Conservation (phyloP, 1,140 invertebrate species). For the Drosophila takahashii region DNA sequence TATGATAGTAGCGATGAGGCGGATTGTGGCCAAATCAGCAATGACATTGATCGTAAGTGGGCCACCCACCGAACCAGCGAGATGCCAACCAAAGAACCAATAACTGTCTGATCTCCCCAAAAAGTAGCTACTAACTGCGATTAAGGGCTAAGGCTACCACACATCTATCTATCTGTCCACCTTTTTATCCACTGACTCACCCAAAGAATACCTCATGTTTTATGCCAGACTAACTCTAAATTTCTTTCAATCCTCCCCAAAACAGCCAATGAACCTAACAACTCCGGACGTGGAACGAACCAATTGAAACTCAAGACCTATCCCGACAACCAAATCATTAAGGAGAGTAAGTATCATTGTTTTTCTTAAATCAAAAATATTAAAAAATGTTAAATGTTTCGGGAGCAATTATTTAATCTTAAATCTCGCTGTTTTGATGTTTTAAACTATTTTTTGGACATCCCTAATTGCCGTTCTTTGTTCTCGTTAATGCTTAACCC, state of each 20-base stretch:
- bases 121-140: conserved; percentile 3
- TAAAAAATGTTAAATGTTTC: conserved; percentile 7
- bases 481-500: conserved; percentile 75
- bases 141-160: conserved; percentile 14
- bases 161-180: conserved; percentile 2
- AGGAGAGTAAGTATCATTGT: conserved; percentile 90
- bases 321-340: conserved; percentile 90
- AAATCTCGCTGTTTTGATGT: background rate
- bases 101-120: conserved; percentile 1
- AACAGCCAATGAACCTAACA: conserved; percentile 21
- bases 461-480: conserved; percentile 43
- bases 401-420: background rate
- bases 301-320: conserved; percentile 89
- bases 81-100: background rate
- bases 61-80: background rate
- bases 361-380: conserved; percentile 8
- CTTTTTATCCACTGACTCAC: conserved; percentile 1
- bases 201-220: background rate
- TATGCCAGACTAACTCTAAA: background rate
- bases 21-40: conserved; percentile 85
- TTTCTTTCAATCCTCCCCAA: background rate
- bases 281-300: conserved; percentile 21
- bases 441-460: conserved; percentile 12
- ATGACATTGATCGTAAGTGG: conserved; percentile 83
- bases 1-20: conserved; percentile 89